Evolutionary conservation across 2,888 invertebrate species (phyloP), one percentile per base, ranked within the genome.

Genomic region (Notodonta ziczac): DNA sequence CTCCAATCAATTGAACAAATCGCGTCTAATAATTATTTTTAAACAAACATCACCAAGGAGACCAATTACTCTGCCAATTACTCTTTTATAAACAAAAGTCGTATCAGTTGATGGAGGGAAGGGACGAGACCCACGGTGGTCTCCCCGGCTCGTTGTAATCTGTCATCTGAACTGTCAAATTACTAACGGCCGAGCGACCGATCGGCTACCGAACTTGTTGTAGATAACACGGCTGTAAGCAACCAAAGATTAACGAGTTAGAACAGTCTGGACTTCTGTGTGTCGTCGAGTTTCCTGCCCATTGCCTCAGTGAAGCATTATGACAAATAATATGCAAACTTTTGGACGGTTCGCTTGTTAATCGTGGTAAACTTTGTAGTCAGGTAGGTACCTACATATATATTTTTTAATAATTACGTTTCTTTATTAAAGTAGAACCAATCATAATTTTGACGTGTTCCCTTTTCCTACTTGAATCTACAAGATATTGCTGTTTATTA

Each of bases 91-190:
- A 85, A 88, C 86, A 85, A 87, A 88, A 89, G 87, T 71, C 84
- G 82, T 83, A 83, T 83, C 80, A 80, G 72, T 80, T 81, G 84
- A 83, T 81, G 81, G 80, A 82, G 76, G 76, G 83, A 77, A 82
- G 85, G 85, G 90, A 90, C 89, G 88, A 87, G 89, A 86, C 87
- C 85, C 85, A 81, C 85, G 93, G 93, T 93, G 93, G 93, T 93
- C 93, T 84, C 78, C 65, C 74, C 71, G 77, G 78, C 80, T 77
- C 77, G 82, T 85, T 86, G 90, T 92, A 92, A 93, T 93, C 93
- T 93, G 93, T 94, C 93, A 94, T 93, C 90, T 88, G 88, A 86
- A 85, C 93, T 93, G 93, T 93, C 93, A 94, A 93, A 93, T 93
- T 93, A 93, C 93, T 94, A 93, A 93, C 93, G 91, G 92, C 85